These are phyloP conservation scores for Cranoglanis bouderius DNA, from an alignment of 2,113 vertebrate species.

Conservation along the genomic window DNA sequence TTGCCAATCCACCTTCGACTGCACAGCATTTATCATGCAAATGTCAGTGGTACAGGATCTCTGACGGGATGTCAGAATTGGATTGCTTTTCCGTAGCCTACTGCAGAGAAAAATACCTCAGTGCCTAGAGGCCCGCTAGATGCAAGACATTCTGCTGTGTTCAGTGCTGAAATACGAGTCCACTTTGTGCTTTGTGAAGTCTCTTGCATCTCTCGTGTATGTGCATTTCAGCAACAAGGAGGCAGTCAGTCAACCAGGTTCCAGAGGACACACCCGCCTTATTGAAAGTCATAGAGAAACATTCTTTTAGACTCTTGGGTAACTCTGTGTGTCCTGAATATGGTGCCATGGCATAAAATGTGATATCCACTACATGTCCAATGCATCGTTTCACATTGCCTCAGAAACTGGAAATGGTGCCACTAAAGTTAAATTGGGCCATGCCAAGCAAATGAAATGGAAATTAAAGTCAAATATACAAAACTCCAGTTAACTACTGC, in stretches of 20 bases:
- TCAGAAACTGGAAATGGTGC: not conserved
- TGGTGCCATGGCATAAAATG: not conserved
- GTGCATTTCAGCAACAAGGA: not conserved
- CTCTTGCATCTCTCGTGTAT: not conserved
- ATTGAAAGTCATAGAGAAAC: not conserved
- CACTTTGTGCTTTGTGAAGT: not conserved
- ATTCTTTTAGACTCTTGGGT: not conserved
- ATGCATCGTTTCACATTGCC: not conserved
- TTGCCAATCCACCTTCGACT: not conserved
- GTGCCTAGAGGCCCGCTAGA: not conserved
- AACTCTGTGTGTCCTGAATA: not conserved
- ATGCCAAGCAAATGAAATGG: not conserved
- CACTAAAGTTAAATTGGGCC: not conserved
- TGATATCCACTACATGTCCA: not conserved
- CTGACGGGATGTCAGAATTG: not conserved
- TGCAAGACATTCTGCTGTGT: not conserved
- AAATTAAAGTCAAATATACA: not conserved
- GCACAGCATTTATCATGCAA: not conserved
- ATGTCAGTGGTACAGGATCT: not conserved
- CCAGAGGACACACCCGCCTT: not conserved
- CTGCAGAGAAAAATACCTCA: not conserved
- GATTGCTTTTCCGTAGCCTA: slow-evolving; percentile 7
- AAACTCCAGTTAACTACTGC: not conserved
- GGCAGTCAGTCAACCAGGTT: not conserved
- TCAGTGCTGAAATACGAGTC: not conserved